Conservation (phyloP, 1,140 invertebrate genomes). For the Papilio machaon region DNA sequence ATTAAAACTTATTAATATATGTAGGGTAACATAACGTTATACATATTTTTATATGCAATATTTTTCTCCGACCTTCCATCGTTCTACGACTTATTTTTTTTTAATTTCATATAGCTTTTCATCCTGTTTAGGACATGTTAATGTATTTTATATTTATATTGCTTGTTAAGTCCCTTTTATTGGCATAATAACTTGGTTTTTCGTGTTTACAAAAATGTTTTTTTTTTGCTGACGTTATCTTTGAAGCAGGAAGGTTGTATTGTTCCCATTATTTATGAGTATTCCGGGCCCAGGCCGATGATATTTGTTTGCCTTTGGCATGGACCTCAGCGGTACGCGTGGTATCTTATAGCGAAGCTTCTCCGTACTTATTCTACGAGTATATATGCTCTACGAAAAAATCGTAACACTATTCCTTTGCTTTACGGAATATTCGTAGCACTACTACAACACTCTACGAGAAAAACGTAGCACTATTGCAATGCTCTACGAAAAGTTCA, state of each 20-base stretch:
- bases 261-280: slow-evolving; percentile 50
- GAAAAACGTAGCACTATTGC: too few species aligned
- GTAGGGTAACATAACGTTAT: too few species aligned
- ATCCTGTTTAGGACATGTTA: background rate
- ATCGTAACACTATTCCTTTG: background rate
- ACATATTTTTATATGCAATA: too few species aligned
- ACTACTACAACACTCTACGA: background rate
- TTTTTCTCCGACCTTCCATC: too few species aligned
- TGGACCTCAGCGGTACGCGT: slow-evolving; percentile 25
- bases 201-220: background rate
- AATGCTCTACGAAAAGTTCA: too few species aligned
- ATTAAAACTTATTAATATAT: too few species aligned
- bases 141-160: too few species aligned
- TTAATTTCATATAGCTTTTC: background rate
- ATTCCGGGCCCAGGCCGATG: slow-evolving; percentile 35
- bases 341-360: slow-evolving; percentile 1
- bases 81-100: too few species aligned
- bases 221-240: slow-evolving; percentile 40
- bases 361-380: too few species aligned
- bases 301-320: slow-evolving; percentile 48
- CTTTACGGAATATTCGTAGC: background rate
- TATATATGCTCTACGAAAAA: background rate
- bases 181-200: too few species aligned
- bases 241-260: slow-evolving; percentile 39
- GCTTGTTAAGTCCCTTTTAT: too few species aligned